phyloP scores from a whole-genome alignment of 2,888 invertebrate genomes.

The Merodon equestris region DNA sequence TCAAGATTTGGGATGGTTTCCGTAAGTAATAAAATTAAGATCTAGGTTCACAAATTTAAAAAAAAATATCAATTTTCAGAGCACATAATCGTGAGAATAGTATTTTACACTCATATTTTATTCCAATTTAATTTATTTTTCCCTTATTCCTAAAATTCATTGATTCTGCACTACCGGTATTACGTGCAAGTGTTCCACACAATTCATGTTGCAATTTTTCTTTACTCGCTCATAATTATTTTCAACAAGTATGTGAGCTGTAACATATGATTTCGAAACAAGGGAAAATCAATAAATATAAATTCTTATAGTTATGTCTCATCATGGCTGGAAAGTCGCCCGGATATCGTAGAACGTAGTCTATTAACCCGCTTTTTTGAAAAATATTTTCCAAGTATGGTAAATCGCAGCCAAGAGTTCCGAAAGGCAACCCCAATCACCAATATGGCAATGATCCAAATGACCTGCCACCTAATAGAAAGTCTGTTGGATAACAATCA shows the following conservation, averaged over 20 bases:
- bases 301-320: constrained; percentile 85
- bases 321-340: constrained; percentile 92
- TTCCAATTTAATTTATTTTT: constrained; percentile 1
- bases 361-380: constrained; percentile 94
- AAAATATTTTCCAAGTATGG: constrained; percentile 92
- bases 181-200: too few relatives aligned
- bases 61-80: neutral
- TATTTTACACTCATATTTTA: neutral
- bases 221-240: neutral
- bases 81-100: neutral
- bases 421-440: constrained; percentile 95
- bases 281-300: constrained; percentile 3
- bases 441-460: constrained; percentile 93
- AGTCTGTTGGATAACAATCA: constrained; percentile 82
- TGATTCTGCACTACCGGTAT: neutral
- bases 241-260: neutral
- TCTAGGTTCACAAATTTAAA: too few relatives aligned
- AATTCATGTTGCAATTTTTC: neutral
- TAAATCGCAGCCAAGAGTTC: constrained; percentile 88
- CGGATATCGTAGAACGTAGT: constrained; percentile 87
- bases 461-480: constrained; percentile 92
- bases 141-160: neutral
- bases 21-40: constrained; percentile 81
- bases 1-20: constrained; percentile 96
- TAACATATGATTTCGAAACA: neutral